Base-by-base conservation (phyloP, 2,888 invertebrate genomes). In the Carterocephalus palaemon region DNA sequence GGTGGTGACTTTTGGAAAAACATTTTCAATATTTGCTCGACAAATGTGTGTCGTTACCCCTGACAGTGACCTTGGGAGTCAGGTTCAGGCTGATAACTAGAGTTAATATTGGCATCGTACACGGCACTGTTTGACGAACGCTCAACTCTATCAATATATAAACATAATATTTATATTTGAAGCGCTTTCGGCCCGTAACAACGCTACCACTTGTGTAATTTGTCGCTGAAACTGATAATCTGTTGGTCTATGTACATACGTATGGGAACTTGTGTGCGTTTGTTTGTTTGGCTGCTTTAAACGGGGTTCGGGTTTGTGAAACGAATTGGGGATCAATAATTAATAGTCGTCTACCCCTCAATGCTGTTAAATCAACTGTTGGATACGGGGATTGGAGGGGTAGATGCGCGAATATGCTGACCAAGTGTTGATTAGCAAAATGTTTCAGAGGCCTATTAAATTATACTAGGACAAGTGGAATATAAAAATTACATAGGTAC, bases 101-200 rank as follows among this genome's bases (percentile, higher is more conserved):
- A 77, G 86, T 84, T 86, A 85, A 86, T 86, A 86, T 86, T 86
- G 83, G 82, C 83, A 79, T 59, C 80, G 75, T 70, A 79, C 70
- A 80, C 81, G 64, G 66, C 60, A 56, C 62, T 83, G 84, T 86
- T 85, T 86, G 85, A 77, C 73, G 73, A 78, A 70, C 83, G 82
- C 80, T 84, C 74, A 65, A 68, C 83, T 84, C 80, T 86, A 85
- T 85, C 85, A 86, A 86, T 85, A 85, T 84, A 84, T 85, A 85
- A 82, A 86, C 84, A 85, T 75, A 81, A 84, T 85, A 83, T 86
- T 85, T 85, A 84, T 85, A 81, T 84, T 81, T 81, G 75, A 71
- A 70, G 67, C 74, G 69, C 73, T 79, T 78, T 79, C 67, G 71
- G 75, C 70, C 59, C 67, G 64, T 66, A 63, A 65, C 62, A 62